Evolutionary conservation across 35 echinoderm and acorn worm species (phyloP).

Genomic region (Strongylocentrotus purpuratus): DNA sequence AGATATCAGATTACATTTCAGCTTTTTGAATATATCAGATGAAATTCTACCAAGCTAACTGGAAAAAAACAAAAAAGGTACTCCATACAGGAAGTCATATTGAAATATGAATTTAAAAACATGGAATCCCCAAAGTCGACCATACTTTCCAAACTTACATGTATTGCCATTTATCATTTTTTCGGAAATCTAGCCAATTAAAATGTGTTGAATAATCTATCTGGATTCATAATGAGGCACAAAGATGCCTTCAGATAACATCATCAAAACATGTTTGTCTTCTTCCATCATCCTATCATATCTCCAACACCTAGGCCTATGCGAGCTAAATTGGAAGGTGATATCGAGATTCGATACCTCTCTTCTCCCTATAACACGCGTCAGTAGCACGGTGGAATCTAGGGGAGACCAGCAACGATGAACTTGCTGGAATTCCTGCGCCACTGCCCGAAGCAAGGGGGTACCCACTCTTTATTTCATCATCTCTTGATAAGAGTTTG

Average conservation of each 20-base stretch:
- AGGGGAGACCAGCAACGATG: background rate
- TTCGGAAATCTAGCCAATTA: background rate
- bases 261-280: background rate
- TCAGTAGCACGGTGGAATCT: background rate
- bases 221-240: background rate
- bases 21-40: too few relatives aligned
- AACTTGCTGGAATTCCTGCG: background rate
- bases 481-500: too few relatives aligned
- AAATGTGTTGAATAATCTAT: background rate
- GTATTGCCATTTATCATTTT: background rate
- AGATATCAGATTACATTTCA: too few relatives aligned
- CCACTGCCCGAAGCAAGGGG: background rate
- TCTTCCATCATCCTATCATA: background rate
- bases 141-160: background rate
- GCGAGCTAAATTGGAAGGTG: background rate
- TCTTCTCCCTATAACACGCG: background rate
- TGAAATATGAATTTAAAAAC: too few relatives aligned
- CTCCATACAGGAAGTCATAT: too few relatives aligned
- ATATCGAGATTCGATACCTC: background rate
- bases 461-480: too few relatives aligned
- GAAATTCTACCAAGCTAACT: too few relatives aligned
- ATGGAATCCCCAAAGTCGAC: background rate
- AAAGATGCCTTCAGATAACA: background rate
- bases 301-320: background rate
- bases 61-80: too few relatives aligned